Base-by-base conservation (phyloP, 1,140 invertebrate genomes). In the Drosophila sulfurigaster region DNA sequence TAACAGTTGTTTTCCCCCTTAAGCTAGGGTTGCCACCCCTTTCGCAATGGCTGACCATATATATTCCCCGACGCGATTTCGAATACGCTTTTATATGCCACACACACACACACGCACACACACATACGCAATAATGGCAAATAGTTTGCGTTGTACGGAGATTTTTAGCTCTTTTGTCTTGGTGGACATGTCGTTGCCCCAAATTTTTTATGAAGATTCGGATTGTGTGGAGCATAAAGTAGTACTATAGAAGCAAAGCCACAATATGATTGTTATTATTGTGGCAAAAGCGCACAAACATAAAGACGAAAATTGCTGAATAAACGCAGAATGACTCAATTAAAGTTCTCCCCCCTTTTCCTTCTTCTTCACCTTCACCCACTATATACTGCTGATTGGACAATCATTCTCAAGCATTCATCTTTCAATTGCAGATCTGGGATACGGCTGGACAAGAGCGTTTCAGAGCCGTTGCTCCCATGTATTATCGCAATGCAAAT, bases 401-500 rank as follows among this genome's bases (percentile, higher is more conserved):
- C 41, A 58, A 52, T 65, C 35, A 66, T 13, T n/a, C 41, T 48
- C 11, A 66, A 7, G 41, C 11, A 43, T 6, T 64, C 13, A 25
- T 64, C 30, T 16, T 20, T 46, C 3, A 7, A 28, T 78, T 81
- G 10, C 71, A 95, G 96, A 95, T 96, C 30, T 97, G 98, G 98
- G 98, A 99, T 91, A 98, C 98, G 5, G 97, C 98, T 6, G 98
- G 98, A 0, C 96, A 98, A 91, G 95, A 96, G 91, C 93, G 97
- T 78, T 98, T 97, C 92, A 94, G 96, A 67, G 95, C 97, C 0
- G 96, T 98, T 94, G 97, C 97, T 0, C 97, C 97, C 5, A 98
- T 98, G 96, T 98, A 98, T 92, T 98, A 98, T 92, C 94, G 97
- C 80, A 97, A 97, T 81, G 96, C 97, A 0, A 97, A 97, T 86